These are phyloP conservation scores for Caenorhabditis angaria DNA, from an alignment of 2,888 invertebrate species.

Conservation along the genomic window DNA sequence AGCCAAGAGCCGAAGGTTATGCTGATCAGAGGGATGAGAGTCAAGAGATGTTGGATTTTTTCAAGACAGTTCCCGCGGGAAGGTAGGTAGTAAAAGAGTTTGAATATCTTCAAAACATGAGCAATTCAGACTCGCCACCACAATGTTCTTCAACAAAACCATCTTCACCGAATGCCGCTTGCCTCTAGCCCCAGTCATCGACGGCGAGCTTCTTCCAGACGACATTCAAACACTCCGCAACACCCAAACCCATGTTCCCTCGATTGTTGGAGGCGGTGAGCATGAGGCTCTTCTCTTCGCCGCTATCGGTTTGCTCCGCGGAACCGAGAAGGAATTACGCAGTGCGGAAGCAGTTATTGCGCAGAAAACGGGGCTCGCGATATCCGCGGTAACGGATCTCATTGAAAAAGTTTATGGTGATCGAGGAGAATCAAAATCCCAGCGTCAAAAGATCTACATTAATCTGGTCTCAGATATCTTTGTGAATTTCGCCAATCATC, in stretches of 20 bases:
- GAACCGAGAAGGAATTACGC: constrained; percentile 60
- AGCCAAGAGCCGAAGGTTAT: constrained; percentile 39
- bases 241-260: constrained; percentile 53
- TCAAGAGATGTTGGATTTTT: constrained; percentile 55
- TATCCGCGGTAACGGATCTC: constrained; percentile 33
- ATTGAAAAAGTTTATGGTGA: constrained; percentile 48
- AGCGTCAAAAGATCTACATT: constrained; percentile 13
- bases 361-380: constrained; percentile 33
- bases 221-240: constrained; percentile 47
- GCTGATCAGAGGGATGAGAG: constrained; percentile 57
- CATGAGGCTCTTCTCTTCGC: constrained; percentile 67
- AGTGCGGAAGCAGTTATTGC: constrained; percentile 29
- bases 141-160: constrained; percentile 57
- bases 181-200: constrained; percentile 66
- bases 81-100: constrained; percentile 44
- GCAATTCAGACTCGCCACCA: constrained; percentile 51
- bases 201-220: constrained; percentile 66
- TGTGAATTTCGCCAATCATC: constrained; percentile 53
- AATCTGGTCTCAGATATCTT: constrained; percentile 57
- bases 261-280: constrained; percentile 64
- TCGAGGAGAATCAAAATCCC: neutral
- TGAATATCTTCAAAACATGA: neutral
- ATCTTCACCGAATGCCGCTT: constrained; percentile 60
- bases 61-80: constrained; percentile 56
- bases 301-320: constrained; percentile 59